Conservation (phyloP, 1,140 invertebrate genomes). For the Dendrolimus kikuchii region DNA sequence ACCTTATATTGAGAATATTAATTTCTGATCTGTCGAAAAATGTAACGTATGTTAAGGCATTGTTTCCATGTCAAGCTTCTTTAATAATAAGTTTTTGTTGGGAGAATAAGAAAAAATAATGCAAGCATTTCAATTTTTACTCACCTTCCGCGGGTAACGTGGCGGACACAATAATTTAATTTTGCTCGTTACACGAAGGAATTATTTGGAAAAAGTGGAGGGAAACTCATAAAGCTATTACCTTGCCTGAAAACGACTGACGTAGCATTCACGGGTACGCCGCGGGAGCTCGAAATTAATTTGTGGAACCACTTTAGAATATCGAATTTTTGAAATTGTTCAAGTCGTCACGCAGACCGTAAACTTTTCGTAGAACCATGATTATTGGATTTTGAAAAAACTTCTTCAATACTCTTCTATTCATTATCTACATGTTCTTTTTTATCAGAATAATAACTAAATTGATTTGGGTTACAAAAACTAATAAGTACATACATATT, state of each 20-base stretch:
- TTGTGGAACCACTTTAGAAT: conserved; percentile 20
- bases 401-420: too few species aligned
- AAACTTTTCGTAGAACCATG: too few species aligned
- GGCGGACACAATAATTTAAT: conserved; percentile 44
- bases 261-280: conserved; percentile 32
- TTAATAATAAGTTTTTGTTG: conserved; percentile 9
- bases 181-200: conserved; percentile 36
- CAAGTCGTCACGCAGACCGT: too few species aligned
- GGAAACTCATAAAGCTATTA: conserved; percentile 51
- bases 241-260: conserved; percentile 36
- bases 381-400: too few species aligned
- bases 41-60: conserved; percentile 10
- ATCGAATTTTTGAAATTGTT: conserved; percentile 9
- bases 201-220: conserved; percentile 46
- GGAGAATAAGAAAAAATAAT: conserved; percentile 1
- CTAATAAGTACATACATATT: too few species aligned
- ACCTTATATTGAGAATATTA: too few species aligned
- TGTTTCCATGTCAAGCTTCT: conserved; percentile 7
- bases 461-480: too few species aligned
- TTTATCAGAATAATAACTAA: too few species aligned
- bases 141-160: conserved; percentile 22
- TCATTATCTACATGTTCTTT: too few species aligned
- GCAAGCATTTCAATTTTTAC: conserved; percentile 20
- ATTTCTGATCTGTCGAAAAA: conserved; percentile 8
- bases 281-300: conserved; percentile 35